phyloP scores from a whole-genome alignment of 2,797 vertebrate genomes.

The Remorina albescens region DNA sequence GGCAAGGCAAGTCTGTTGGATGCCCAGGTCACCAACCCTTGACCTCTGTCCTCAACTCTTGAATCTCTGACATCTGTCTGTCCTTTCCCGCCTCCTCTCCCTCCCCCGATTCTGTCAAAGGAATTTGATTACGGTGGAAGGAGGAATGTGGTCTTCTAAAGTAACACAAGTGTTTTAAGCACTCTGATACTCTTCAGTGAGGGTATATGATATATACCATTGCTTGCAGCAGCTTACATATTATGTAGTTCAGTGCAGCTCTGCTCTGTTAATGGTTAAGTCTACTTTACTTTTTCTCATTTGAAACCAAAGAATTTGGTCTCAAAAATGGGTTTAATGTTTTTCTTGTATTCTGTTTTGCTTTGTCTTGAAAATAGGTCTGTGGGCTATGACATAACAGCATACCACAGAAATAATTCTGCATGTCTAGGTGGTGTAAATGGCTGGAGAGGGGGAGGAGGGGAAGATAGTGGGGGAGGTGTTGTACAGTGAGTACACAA shows the following conservation, averaged over 20 bases:
- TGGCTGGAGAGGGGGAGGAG: constrained; percentile 68
- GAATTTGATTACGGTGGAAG: constrained; percentile 63
- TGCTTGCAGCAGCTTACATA: background rate
- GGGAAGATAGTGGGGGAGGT: constrained; percentile 64
- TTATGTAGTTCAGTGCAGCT: background rate
- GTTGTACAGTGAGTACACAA: constrained; percentile 76
- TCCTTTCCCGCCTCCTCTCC: constrained; percentile 72
- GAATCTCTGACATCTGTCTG: constrained; percentile 82
- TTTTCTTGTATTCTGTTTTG: constrained; percentile 32
- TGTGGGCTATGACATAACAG: constrained; percentile 82
- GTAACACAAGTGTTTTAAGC: constrained; percentile 28
- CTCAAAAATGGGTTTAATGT: constrained; percentile 37
- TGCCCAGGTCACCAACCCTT: constrained; percentile 81
- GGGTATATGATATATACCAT: background rate
- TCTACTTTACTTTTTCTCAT: background rate
- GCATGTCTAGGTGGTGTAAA: constrained; percentile 59
- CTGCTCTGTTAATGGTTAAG: background rate
- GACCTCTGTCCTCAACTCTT: constrained; percentile 77
- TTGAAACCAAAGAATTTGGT: constrained; percentile 11
- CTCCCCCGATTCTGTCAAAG: constrained; percentile 45
- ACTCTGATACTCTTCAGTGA: constrained; percentile 6
- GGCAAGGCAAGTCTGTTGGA: constrained; percentile 62
- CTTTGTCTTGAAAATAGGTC: constrained; percentile 74
- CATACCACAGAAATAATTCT: constrained; percentile 68
- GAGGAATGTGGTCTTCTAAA: constrained; percentile 52